Evolutionary conservation across 2,797 vertebrate genomes (phyloP).

Genomic region (Sebastes nivosus): DNA sequence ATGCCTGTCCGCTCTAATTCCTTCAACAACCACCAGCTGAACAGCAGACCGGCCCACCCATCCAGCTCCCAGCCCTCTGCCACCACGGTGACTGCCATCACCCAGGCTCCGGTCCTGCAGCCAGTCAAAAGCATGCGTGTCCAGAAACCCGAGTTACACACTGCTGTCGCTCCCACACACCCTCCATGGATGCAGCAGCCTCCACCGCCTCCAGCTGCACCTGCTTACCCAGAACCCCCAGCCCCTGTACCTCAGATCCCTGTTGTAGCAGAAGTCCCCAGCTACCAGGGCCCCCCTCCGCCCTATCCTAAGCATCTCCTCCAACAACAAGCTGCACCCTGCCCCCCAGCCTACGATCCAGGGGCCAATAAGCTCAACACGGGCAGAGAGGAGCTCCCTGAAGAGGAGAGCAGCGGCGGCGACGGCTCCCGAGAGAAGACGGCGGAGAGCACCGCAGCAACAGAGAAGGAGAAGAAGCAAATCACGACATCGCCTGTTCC

Average conservation of each 20-base stretch:
- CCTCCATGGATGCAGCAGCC: constrained; percentile 91
- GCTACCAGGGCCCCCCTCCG: constrained; percentile 95
- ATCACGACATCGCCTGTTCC: constrained; percentile 98
- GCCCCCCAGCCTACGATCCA: constrained; percentile 83
- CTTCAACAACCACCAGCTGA: constrained; percentile 90
- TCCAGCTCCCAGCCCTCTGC: constrained; percentile 91
- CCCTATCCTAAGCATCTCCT: constrained; percentile 96
- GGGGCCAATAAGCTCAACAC: constrained; percentile 75
- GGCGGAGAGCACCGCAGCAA: constrained; percentile 54
- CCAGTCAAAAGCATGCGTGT: constrained; percentile 96
- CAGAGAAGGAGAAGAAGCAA: constrained; percentile 94
- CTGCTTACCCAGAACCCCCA: constrained; percentile 85
- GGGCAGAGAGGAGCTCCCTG: constrained; percentile 84
- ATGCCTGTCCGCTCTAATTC: constrained; percentile 93
- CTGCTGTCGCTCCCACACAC: constrained; percentile 93
- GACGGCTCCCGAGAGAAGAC: constrained; percentile 64
- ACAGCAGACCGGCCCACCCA: constrained; percentile 80
- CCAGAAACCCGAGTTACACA: constrained; percentile 94
- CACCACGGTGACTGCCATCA: constrained; percentile 95
- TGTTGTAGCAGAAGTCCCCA: constrained; percentile 86
- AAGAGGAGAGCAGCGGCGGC: constrained; percentile 80
- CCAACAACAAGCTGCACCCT: constrained; percentile 80
- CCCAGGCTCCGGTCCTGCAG: constrained; percentile 93
- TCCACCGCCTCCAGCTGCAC: constrained; percentile 51
- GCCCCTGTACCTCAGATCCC: constrained; percentile 81